A percentile compares a stretch with the other conserved stretches of the same genome.
phyloP scores from a whole-genome alignment of 2,113 vertebrate genomes.

The Bostrychus sinensis region DNA sequence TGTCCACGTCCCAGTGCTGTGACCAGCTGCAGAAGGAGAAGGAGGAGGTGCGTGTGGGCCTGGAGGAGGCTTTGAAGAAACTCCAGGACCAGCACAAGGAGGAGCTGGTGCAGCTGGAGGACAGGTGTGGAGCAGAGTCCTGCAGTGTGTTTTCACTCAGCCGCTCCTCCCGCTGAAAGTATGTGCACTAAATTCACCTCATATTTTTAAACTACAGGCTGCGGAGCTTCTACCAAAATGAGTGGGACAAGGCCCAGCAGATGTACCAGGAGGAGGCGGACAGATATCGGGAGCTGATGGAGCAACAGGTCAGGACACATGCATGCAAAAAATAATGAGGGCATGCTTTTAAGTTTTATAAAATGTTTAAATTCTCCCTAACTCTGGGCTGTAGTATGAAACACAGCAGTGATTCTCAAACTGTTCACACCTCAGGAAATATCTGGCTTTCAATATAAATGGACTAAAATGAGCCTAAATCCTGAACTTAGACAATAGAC shows the following conservation, averaged over 20 bases:
- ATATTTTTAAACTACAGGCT: conserved; percentile 64
- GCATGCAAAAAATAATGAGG: background rate
- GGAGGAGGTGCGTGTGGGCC: conserved; percentile 81
- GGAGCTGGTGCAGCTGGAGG: conserved; percentile 86
- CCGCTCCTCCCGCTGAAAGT: background rate
- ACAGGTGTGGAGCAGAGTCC: conserved; percentile 57
- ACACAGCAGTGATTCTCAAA: too few species aligned
- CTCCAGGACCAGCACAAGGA: conserved; percentile 86
- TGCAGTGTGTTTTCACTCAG: background rate
- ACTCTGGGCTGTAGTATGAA: too few species aligned
- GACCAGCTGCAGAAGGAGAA: conserved; percentile 87
- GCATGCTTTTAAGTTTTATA: background rate
- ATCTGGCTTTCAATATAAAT: too few species aligned
- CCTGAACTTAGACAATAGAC: too few species aligned
- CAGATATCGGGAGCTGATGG: conserved; percentile 84
- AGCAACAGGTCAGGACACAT: conserved; percentile 85
- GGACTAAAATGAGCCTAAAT: too few species aligned
- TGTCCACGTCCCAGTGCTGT: conserved; percentile 80
- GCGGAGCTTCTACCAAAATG: conserved; percentile 87
- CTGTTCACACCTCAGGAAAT: too few species aligned
- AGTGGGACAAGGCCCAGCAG: conserved; percentile 91
- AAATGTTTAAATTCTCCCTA: too few species aligned
- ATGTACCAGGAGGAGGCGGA: conserved; percentile 92
- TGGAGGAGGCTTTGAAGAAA: conserved; percentile 85
- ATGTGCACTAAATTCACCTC: background rate